Base-by-base conservation (phyloP, 2,797 vertebrate genomes). In the Sardinella longiceps region DNA sequence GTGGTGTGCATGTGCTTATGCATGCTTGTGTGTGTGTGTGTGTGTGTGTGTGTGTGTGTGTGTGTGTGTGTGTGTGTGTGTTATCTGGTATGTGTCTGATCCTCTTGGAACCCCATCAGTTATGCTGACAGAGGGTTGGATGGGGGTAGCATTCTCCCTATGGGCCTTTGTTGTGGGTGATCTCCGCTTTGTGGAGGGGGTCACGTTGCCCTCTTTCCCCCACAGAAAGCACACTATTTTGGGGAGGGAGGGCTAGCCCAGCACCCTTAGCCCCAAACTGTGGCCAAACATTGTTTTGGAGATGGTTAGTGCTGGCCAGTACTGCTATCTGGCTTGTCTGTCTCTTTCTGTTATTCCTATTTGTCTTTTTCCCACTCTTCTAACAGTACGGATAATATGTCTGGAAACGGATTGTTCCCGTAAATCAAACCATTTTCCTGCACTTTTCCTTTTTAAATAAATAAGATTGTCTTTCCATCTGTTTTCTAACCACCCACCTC, bases 101-200 rank as follows among this genome's bases (percentile, higher is more conserved):
- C 77, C 33, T 39, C 84, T 23, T 23, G 85, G 84, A 85, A 88
- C 88, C 86, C 86, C 85, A 25, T 82, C 80, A 91, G 91, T 93
- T 89, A 88, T 93, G 93, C 92, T 93, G 93, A 93, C 93, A 90
- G 89, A 89, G 89, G 87, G 87, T 48, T 86, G 90, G 90, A 87
- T 77, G 15, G 70, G 70, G 37, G 70, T 77, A 43, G 37, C 37
- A 20, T 18, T 43, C 33, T 77, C 70, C 37, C 70, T 20, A 77
- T 77, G 7, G 70, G 5, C 37, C 70, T 77, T 77, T 77, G 70
- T 77, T 77, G 63, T 5, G 28, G 28, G 37, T 77, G 70, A 77
- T 77, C 70, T 77, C 33, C 23, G 70, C 37, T 77, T 77, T 43
- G 70, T 43, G 23, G 70, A 20, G 30, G 66, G 66, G 70, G 70